Evolutionary conservation across 2,797 vertebrate genomes (phyloP), one percentile per base, ranked within the genome.

Genomic region (Tympanoctomys barrerae): DNA sequence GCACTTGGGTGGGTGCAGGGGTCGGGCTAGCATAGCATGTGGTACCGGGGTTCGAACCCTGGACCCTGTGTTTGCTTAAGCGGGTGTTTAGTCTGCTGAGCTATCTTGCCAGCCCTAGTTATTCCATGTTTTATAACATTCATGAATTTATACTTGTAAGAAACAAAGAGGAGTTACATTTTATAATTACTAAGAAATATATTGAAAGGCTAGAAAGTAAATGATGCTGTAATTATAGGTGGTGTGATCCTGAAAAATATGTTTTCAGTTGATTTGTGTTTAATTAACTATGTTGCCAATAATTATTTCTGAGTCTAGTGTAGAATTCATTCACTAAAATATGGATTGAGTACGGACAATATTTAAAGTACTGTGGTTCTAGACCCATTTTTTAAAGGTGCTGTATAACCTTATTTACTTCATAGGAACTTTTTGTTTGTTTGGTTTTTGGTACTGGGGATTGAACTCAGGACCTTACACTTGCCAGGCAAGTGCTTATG

Each of bases 131-230:
- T 88, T 91, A 86, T 2, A 92, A 18, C 13, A 28, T n/a, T 83
- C 39, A 89, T 77, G 66, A 22, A 93, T 77, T 91, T 68, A 68
- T 83, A 85, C 85, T 89, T 94, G 49, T 16, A 68, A 83, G 42
- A 94, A 54, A 36, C 59, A 81, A 86, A 19, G 12, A 86, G 46
- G 57, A 62, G n/a, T 89, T 86, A 36, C 36, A 68, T 94, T 88
- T 89, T 92, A 24, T 92, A 46, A n/a, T 68, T 21, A 24, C 24
- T 73, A 77, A 59, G 28, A 87, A 80, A 87, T 42, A 33, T 82
- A 61, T 78, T 85, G 62, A 91, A 89, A 73, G 3, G 6, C 81
- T 95, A 42, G n/a, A 95, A 95, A 86, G 57, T 91, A 64, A 92
- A 80, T 77, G 46, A 57, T 81, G 36, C 7, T 88, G 0, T 82